Evolutionary conservation across 1,140 invertebrate species (phyloP), one percentile per base, ranked within the genome.

Genomic region (Heliconius eleuchia): DNA sequence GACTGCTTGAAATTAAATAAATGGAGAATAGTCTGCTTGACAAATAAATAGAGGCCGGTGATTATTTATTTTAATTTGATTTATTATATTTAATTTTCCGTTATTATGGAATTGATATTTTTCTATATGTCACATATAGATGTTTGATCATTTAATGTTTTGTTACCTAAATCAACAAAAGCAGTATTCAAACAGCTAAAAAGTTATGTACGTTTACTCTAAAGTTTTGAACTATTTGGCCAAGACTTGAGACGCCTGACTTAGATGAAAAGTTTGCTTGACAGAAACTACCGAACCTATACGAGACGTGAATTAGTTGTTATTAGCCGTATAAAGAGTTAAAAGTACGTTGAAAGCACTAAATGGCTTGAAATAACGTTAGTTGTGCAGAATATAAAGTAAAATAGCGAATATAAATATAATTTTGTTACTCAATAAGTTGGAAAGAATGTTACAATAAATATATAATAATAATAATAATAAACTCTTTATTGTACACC

Each of bases 241-340:
- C 60, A 30, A 30, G 60, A 66, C 60, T 66, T 66, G 60, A 66
- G 23, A 66, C 60, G 60, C 60, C 60, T 66, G 60, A 66, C 60
- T 66, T 66, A 30, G 60, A 9, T 66, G 60, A 66, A 66, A 66
- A 66, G 60, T 66, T 66, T 18, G 13, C 23, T 66, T 18, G 18
- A 66, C 30, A 66, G 23, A 66, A 57, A 66, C 60, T 66, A 66
- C 60, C 60, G 23, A 66, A 66, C 60, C 60, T 30, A 27, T 66
- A 66, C 60, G 60, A 66, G 60, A 66, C 60, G 60, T 66, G 60
- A 66, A 66, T 27, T 16, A 66, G 11, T 66, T 66, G 3, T 27
- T 16, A 30, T 66, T 66, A 66, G 13, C 60, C 3, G 4, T 66
- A 27, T 66, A 30, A 66, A 66, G 60, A 66, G 60, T 66, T 66